Evolutionary conservation across 1,140 invertebrate genomes (phyloP), one percentile per base, ranked within the genome.

Genomic region (Homalodisca vitripennis): DNA sequence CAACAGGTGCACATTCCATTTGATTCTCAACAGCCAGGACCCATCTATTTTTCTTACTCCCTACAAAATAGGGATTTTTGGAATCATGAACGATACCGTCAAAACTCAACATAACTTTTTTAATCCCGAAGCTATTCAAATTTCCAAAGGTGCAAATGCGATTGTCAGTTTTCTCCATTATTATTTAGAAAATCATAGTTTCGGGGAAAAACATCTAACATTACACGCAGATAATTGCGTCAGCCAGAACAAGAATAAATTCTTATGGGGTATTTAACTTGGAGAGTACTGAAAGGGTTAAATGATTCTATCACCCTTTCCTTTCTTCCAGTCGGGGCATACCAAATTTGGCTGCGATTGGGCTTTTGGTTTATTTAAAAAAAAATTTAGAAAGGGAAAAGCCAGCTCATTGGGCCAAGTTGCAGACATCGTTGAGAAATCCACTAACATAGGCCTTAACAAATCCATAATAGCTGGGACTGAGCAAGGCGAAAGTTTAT

Each of bases 151-250:
- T 22, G 66, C 64, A 24, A 71, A 73, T 57, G 32, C 66, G 22
- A 62, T 73, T 47, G 62, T 73, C 10, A 73, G 72, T 26, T 46
- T 31, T 32, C 20, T 73, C 0, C 72, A 73, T 51, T 31, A 73
- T 46, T 71, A 71, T 48, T 66, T 73, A 2, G 68, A 73, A 64
- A 63, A 60, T 34, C 24, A 69, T 31, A 31, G 53, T 57, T n/a
- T 26, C 20, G 67, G 62, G 13, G 68, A 73, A 67, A 46, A 34
- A 31, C 55, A 34, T 6, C 22, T 62, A 12, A 26, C 3, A 6
- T 30, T 62, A 27, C 70, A 73, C 66, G 72, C 72, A 0, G 72
- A 73, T 22, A 73, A 73, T 47, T 73, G 60, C 41, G 63, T 65
- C n/a, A 31, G 6, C 3, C 63, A 65, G 31, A 65, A 65, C 13